Evolutionary conservation across 2,113 vertebrate genomes (phyloP), one percentile per base, ranked within the genome.

Genomic region (Channa maculata): DNA sequence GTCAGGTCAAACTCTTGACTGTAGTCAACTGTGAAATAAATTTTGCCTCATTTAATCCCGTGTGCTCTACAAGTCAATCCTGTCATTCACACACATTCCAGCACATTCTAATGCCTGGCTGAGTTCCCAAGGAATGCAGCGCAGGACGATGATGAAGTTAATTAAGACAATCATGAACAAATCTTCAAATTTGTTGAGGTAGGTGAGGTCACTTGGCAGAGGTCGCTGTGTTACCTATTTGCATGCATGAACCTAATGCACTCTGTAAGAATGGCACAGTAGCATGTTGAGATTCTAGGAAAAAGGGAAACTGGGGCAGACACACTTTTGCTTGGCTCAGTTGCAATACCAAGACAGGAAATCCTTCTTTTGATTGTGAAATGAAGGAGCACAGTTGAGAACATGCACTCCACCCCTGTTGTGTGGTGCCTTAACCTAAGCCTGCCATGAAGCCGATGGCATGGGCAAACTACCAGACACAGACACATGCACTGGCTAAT

Each of bases 331-430:
- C 57, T 73, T 71, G 52, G 80, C 75, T 85, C 62, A 13, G 81
- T 79, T 50, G 59, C 85, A 61, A 6, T 53, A 80, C 82, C 34
- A 71, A 91, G 88, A 91, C 92, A 94, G 93, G 93, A 94, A 94
- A 94, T 94, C 93, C 92, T 91, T 57, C 77, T 71, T 93, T 93
- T 93, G 86, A 93, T 90, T 92, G 59, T 77, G 80, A 86, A 88
- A 85, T 61, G 49, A 90, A 73, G 60, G 68, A 75, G 77, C 72
- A 75, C 37, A 71, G 64, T 70, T 43, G 34, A 81, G 77, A 91
- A 92, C 77, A 86, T 86, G 82, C 66, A 43, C 64, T 51, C 43
- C 44, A 67, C 50, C 74, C 41, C 67, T 4, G 14, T 37, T 2
- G 4, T 83, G 65, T 60, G 63, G 45, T 71, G 53, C 65, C 66